Percentiles rank a stretch among this genome's conserved stretches.
Evolutionary conservation across 2,113 vertebrate species (phyloP).

Genomic region (Serilophus lunatus): DNA sequence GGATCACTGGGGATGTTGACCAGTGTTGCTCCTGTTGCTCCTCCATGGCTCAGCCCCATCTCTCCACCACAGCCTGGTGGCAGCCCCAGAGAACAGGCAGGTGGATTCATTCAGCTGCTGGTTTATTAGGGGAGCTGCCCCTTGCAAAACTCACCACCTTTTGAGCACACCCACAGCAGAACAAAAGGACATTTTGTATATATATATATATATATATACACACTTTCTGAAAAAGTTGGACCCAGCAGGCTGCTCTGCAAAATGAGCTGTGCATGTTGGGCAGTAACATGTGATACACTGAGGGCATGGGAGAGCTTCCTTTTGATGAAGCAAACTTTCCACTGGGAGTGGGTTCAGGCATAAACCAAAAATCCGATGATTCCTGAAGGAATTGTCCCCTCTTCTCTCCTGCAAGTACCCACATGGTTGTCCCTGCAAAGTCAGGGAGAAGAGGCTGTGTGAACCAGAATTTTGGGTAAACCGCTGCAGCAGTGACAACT

Average conservation of each 20-base stretch:
- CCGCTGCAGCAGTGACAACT: rapidly evolving
- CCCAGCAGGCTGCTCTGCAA: background rate
- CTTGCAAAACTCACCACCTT: background rate
- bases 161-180: background rate
- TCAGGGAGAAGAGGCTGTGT: rapidly evolving
- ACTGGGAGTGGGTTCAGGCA: rapidly evolving
- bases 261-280: background rate
- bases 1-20: background rate
- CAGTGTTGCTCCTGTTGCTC: background rate
- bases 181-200: background rate
- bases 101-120: background rate
- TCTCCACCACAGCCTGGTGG: background rate
- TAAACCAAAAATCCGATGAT: background rate
- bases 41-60: rapidly evolving
- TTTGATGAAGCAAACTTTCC: background rate
- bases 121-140: background rate
- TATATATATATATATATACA: rapidly evolving
- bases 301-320: background rate
- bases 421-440: background rate
- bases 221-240: background rate
- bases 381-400: background rate
- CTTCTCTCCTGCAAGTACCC: background rate
- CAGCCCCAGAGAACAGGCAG: background rate
- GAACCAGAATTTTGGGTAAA: background rate
- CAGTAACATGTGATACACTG: background rate